These are phyloP conservation scores for Protodeltote pygarga DNA, from an alignment of 2,888 invertebrate genomes.

Conservation along the genomic window DNA sequence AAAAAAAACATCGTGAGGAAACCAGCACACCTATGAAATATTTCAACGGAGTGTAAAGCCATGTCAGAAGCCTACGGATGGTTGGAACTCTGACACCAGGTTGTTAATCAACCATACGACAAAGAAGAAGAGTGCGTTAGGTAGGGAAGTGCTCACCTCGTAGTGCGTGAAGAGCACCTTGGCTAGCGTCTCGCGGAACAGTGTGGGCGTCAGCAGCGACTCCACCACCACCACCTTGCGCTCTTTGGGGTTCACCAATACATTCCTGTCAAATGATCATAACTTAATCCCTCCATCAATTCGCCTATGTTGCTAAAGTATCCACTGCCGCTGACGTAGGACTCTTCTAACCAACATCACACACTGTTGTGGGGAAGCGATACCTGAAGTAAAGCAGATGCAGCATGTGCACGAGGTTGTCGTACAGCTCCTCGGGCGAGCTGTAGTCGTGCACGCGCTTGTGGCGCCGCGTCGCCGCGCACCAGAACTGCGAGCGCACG, in stretches of 20 bases:
- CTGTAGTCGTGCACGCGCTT: conserved; percentile 89
- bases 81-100: too few relatives aligned
- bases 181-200: conserved; percentile 95
- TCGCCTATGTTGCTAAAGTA: too few relatives aligned
- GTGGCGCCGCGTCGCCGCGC: conserved; percentile 87
- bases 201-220: conserved; percentile 94
- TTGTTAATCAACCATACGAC: too few relatives aligned
- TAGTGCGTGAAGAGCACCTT: conserved; percentile 97
- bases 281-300: too few relatives aligned
- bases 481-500: conserved; percentile 92
- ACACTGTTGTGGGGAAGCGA: background rate
- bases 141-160: conserved; percentile 89
- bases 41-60: too few relatives aligned
- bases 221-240: conserved; percentile 97
- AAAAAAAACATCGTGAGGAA: too few relatives aligned
- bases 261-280: conserved; percentile 87
- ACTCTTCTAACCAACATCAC: too few relatives aligned
- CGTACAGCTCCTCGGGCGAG: conserved; percentile 91
- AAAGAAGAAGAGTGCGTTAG: too few relatives aligned
- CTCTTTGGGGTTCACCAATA: conserved; percentile 97
- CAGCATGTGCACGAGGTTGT: conserved; percentile 95
- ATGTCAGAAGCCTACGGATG: too few relatives aligned
- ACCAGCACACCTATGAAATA: too few relatives aligned
- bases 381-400: conserved; percentile 96
- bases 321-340: too few relatives aligned